Evolutionary conservation across 2,797 vertebrate species (phyloP).

Genomic region (Onychomys torridus): DNA sequence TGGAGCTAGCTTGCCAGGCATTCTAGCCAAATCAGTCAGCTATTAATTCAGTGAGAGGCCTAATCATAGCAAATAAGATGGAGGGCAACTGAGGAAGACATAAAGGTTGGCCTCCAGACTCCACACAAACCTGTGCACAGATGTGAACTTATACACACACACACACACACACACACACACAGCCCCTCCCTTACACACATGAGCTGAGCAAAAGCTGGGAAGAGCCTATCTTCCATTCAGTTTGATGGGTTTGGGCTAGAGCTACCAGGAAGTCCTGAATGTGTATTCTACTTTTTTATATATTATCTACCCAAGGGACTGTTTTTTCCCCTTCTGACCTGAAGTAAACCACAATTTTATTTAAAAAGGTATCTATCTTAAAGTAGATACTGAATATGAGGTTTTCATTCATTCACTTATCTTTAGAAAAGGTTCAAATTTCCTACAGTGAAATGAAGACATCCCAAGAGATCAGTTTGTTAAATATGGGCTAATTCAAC

Average conservation of each 20-base stretch:
- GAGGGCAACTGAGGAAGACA: background rate
- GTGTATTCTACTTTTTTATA: background rate
- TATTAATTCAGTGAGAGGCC: background rate
- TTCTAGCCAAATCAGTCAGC: background rate
- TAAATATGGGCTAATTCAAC: conserved; percentile 1
- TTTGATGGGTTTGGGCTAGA: background rate
- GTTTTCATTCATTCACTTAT: conserved; percentile 50
- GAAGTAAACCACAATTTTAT: conserved; percentile 19
- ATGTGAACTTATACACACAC: background rate
- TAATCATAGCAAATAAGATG: no score
- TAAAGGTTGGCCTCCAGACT: background rate
- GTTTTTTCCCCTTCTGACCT: background rate
- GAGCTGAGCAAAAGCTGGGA: background rate
- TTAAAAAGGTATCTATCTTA: conserved; percentile 12
- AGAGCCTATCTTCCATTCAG: background rate
- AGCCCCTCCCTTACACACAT: background rate
- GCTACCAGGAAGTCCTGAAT: background rate
- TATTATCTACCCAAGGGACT: no score
- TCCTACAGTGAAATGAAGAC: background rate
- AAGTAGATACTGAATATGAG: background rate
- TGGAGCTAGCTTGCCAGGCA: background rate
- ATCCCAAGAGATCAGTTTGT: background rate
- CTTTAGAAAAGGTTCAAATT: conserved; percentile 38
- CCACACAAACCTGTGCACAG: background rate
- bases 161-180: background rate